Percentiles rank a stretch among this genome's conserved stretches.
These are phyloP conservation scores for Auanema freiburgensis DNA, from an alignment of 2,888 invertebrate genomes.

Conservation along the genomic window DNA sequence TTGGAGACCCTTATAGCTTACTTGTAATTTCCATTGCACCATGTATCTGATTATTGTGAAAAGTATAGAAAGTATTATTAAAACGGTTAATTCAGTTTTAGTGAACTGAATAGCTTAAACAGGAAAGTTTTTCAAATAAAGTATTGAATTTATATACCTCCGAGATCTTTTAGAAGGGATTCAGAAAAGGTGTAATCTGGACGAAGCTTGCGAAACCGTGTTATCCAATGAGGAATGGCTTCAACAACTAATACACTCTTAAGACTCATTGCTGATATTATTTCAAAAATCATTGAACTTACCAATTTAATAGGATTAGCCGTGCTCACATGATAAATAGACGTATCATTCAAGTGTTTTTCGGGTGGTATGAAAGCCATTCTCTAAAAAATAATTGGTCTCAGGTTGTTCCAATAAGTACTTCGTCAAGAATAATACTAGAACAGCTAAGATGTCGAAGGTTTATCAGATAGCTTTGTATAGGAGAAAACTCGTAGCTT, in stretches of 20 bases:
- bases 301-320: conserved; percentile 16
- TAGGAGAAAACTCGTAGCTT: no score
- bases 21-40: conserved; percentile 23
- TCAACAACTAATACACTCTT: conserved; percentile 1
- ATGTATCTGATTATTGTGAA: conserved; percentile 41
- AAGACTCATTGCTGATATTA: no score
- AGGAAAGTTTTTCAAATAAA: neutral
- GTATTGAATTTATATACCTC: conserved; percentile 12
- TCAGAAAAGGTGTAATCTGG: conserved; percentile 48
- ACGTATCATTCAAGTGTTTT: conserved; percentile 4
- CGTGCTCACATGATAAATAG: conserved; percentile 13
- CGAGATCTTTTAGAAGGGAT: conserved; percentile 39
- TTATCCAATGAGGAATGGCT: conserved; percentile 41
- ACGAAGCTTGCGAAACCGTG: conserved; percentile 41
- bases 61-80: conserved; percentile 33
- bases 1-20: conserved; percentile 1
- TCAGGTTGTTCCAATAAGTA: no score
- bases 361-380: neutral
- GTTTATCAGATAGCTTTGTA: no score
- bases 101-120: conserved; percentile 30
- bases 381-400: no score
- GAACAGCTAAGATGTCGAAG: no score
- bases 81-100: conserved; percentile 28
- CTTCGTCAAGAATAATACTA: no score
- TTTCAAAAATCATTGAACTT: neutral